Base-by-base conservation (phyloP, 2,888 invertebrate genomes). In the Resseliella maxima region DNA sequence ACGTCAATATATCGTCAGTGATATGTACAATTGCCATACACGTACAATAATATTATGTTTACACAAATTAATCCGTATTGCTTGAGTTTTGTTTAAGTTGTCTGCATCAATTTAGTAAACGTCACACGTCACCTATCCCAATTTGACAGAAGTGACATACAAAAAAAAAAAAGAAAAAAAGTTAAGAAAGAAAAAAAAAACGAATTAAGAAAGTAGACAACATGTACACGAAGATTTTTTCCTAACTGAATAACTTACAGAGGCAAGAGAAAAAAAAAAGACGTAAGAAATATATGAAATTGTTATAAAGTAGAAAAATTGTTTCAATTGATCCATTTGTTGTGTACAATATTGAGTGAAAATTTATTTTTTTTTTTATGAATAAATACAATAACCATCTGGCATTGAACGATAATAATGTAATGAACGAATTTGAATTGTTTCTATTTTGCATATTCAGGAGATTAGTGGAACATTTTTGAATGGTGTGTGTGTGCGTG, bases 71-170 rank as follows among this genome's bases (percentile, higher is more conserved):
- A 59, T n/a, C 59, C 10, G 18, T 18, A 24, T 24, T 59, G 24
- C 24, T 6, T 24, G 3, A n/a, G 24, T 59, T 59, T n/a, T 59
- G 24, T 59, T 59, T 59, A n/a, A 59, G 24, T 24, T 2, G 15
- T 72, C 72, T 72, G 35, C 31, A 72, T 72, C 31, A 35, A 72
- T 72, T 27, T 15, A 5, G 72, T 31, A 41, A 83, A 83, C 41
- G 83, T 83, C 83, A 83, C 83, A 83, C 83, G 83, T 83, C 83
- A 83, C 38, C 83, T 36, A 83, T 83, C 41, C 41, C 83, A n/a
- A 83, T 41, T 81, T 83, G 83, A 83, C 83, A 83, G 38, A n/a
- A 36, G 83, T 83, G 83, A 83, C 83, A 83, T 72, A 72, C 72
- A 31, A 72, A 72, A 31, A 35, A 31, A 72, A 31, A 72, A 24